These are phyloP conservation scores for Halictus quadricinctus DNA, from an alignment of 2,888 invertebrate genomes.

Conservation along the genomic window DNA sequence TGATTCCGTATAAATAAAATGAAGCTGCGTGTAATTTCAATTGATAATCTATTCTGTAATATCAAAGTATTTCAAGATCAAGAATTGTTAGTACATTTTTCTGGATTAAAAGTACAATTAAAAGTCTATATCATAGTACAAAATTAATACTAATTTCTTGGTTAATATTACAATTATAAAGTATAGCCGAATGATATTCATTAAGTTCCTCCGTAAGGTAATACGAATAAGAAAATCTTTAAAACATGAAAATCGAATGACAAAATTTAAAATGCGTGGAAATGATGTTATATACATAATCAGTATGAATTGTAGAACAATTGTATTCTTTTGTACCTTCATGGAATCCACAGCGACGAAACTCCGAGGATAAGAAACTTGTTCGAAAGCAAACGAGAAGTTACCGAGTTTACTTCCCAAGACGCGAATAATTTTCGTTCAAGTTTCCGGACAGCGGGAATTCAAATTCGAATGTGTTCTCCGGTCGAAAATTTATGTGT, in stretches of 20 bases:
- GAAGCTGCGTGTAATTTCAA: no score
- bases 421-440: slow-evolving; percentile 59
- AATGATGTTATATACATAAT: slow-evolving; percentile 27
- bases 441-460: slow-evolving; percentile 45
- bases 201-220: background rate
- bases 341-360: slow-evolving; percentile 46
- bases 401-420: slow-evolving; percentile 60
- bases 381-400: slow-evolving; percentile 52
- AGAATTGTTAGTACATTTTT: no score
- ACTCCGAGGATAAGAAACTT: slow-evolving; percentile 56
- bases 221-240: background rate
- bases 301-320: slow-evolving; percentile 30
- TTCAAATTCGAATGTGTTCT: slow-evolving; percentile 57
- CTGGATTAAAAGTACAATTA: no score
- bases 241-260: background rate
- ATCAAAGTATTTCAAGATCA: no score
- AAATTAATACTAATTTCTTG: no score
- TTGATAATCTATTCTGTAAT: no score
- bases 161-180: no score
- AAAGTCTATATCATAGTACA: no score
- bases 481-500: slow-evolving; percentile 36
- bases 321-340: slow-evolving; percentile 42
- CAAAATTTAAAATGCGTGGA: slow-evolving; percentile 7
- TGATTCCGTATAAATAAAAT: no score
- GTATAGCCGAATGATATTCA: background rate